These are phyloP conservation scores for Brachycybe producta DNA, from an alignment of 2,888 invertebrate genomes.

Conservation along the genomic window DNA sequence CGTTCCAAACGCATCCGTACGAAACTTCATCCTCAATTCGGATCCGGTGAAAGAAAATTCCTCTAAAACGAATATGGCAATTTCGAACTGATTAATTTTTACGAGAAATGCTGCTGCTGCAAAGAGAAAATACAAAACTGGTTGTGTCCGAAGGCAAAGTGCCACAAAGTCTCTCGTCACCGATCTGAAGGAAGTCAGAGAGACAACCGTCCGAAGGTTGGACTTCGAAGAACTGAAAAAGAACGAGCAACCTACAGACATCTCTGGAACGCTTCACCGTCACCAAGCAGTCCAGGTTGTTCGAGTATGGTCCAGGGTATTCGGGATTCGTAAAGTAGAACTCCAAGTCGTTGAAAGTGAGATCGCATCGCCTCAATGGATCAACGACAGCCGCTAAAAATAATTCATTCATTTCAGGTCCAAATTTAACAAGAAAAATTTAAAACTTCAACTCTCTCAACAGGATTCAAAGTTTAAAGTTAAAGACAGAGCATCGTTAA, in stretches of 20 bases:
- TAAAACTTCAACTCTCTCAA: no score
- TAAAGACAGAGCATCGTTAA: no score
- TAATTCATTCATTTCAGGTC: no score
- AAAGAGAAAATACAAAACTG: no score
- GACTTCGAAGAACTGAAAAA: slow-evolving; percentile 8
- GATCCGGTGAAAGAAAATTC: slow-evolving; percentile 2
- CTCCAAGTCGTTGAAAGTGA: slow-evolving; percentile 8
- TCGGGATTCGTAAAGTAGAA: slow-evolving; percentile 7
- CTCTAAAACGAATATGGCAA: not conserved
- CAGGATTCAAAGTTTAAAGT: no score
- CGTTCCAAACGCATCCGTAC: not conserved
- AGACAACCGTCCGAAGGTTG: not conserved
- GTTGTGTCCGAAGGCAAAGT: not conserved
- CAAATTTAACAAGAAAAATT: no score
- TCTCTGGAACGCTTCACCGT: not conserved
- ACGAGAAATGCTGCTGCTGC: not conserved
- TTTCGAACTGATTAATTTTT: not conserved
- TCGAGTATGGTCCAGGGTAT: slow-evolving; percentile 1
- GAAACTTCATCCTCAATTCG: slow-evolving; percentile 5
- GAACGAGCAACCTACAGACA: slow-evolving; percentile 2
- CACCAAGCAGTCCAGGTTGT: slow-evolving; percentile 9
- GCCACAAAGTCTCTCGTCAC: slow-evolving; percentile 6
- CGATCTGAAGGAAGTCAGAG: slow-evolving; percentile 4
- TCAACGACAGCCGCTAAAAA: no score
- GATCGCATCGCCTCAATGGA: no score